These are phyloP conservation scores for Parazoanthus atlanticus DNA, from an alignment of 92 coral and sea anemone species.

Conservation along the genomic window DNA sequence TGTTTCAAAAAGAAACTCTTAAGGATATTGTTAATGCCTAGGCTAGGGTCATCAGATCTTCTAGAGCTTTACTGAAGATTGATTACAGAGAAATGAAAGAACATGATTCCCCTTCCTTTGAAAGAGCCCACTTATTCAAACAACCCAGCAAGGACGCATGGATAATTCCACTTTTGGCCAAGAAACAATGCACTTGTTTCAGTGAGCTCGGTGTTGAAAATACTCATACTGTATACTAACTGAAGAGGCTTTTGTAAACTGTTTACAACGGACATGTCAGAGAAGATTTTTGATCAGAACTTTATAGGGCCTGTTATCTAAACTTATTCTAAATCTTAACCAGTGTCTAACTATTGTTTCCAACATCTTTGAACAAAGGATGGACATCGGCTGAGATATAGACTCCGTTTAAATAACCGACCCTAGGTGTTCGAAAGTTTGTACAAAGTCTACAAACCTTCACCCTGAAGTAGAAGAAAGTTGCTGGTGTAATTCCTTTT, in stretches of 20 bases:
- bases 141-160: not conserved
- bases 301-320: too few species aligned
- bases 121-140: not conserved
- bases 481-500: constrained; percentile 87
- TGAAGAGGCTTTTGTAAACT: not conserved
- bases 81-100: not conserved
- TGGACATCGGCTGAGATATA: too few species aligned
- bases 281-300: not conserved
- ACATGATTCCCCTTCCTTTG: not conserved
- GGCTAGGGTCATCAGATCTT: not conserved
- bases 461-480: constrained; percentile 86
- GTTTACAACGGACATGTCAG: not conserved
- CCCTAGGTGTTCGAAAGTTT: not conserved
- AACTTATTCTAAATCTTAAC: too few species aligned
- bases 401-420: too few species aligned
- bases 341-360: too few species aligned
- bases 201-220: not conserved
- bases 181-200: too few species aligned
- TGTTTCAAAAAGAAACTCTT: not conserved
- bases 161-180: not conserved
- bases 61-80: not conserved
- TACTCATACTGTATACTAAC: not conserved
- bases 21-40: not conserved
- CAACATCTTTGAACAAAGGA: too few species aligned
- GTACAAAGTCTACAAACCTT: constrained; percentile 63